Evolutionary conservation across 2,888 invertebrate genomes (phyloP), one percentile per base, ranked within the genome.

Genomic region (Synergus umbraculus): DNA sequence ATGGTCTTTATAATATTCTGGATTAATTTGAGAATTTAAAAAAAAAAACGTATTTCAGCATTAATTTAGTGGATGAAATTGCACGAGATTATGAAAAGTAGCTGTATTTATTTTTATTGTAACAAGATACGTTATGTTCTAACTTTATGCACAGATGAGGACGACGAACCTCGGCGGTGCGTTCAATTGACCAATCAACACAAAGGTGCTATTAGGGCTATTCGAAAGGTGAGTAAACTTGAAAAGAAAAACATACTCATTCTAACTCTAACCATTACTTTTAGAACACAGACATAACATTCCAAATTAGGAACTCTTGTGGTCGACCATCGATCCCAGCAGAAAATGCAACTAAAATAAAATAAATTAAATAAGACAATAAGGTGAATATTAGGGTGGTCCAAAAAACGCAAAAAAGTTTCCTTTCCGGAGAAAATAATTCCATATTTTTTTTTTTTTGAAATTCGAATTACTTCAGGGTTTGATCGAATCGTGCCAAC

Each of bases 191-290:
- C 98, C 81, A 95, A 96, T 89, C 95, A 95, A 90, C 97, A 98
- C 92, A 98, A 97, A 93, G 96, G 96, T 86, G 98, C 97, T 86
- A 98, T 98, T 92, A 94, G 98, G 91, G 97, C 97, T 86, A 96
- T 98, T 92, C 94, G 98, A 93, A 97, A 98, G 96, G 97, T 97
- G 94, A 93, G 94, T 78, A 10, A 4, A 49, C 46, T 54, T 49
- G 4, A 18, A 73, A n/a, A 69, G 12, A 15, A 4, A 9, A n/a
- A 54, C 4, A 29, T 46, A 63, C 12, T 22, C 5, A 22, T 37
- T 73, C n/a, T 29, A 13, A 69, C 37, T 8, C n/a, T 54, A 4
- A n/a, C n/a, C 29, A 63, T 54, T 73, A 15, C 54, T 73, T 37
- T 58, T 54, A 54, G 44, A 69, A 69, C 22, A 54, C 29, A 37